A percentile compares a stretch with the other conserved stretches of the same genome.
Conservation (phyloP, 2,888 invertebrate genomes). For the Fissipunctia ypsillon region DNA sequence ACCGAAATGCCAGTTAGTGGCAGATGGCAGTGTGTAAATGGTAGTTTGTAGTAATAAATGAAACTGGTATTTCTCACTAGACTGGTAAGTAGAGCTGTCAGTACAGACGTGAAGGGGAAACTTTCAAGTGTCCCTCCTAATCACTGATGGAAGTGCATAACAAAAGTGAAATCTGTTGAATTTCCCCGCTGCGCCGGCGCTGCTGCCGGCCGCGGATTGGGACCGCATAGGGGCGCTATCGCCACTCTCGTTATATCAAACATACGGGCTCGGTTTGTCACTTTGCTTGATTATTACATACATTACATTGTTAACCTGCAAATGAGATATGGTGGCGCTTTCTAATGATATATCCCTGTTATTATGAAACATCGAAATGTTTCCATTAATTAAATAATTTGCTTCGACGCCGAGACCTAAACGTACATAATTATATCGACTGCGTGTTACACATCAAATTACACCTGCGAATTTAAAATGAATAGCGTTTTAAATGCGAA, state of each 20-base stretch:
- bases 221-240: slow-evolving; percentile 84
- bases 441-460: slow-evolving; percentile 63
- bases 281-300: slow-evolving; percentile 69
- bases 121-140: slow-evolving; percentile 57
- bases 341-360: slow-evolving; percentile 68
- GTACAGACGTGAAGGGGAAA: slow-evolving; percentile 44
- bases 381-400: slow-evolving; percentile 55
- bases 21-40: background rate
- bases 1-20: background rate
- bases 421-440: slow-evolving; percentile 52
- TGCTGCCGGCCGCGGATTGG: slow-evolving; percentile 65
- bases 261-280: slow-evolving; percentile 80
- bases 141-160: slow-evolving; percentile 70
- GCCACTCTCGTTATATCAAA: slow-evolving; percentile 70
- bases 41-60: background rate
- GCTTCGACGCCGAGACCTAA: slow-evolving; percentile 36
- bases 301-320: slow-evolving; percentile 67
- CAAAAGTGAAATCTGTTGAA: slow-evolving; percentile 84
- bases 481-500: slow-evolving; percentile 71
- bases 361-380: slow-evolving; percentile 60
- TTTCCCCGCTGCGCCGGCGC: slow-evolving; percentile 70
- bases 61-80: slow-evolving; percentile 47
- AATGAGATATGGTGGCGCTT: slow-evolving; percentile 72
- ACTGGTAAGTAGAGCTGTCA: slow-evolving; percentile 39
- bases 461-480: slow-evolving; percentile 69